Evolutionary conservation across 2,113 vertebrate genomes (phyloP).

Genomic region (Petaurus breviceps): DNA sequence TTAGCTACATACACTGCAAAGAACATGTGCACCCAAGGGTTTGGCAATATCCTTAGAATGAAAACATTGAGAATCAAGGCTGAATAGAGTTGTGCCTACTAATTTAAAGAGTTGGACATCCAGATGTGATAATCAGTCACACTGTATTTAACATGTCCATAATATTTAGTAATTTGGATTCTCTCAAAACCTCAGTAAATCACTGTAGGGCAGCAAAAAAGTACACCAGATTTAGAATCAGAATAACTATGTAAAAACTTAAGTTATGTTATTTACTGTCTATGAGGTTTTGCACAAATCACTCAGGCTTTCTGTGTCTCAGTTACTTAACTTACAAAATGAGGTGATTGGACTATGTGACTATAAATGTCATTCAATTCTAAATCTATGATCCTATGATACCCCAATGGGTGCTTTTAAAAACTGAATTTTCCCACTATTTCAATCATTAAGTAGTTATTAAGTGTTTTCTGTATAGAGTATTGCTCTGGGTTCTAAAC

Average conservation of each 20-base stretch:
- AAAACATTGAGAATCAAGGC: constrained; percentile 50
- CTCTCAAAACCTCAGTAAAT: neutral
- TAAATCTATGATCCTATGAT: neutral
- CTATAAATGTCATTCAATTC: neutral
- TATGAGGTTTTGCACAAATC: neutral
- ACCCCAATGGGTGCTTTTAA: neutral
- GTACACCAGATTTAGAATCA: neutral
- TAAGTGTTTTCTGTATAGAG: neutral
- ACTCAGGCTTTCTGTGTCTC: neutral
- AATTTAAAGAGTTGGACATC: constrained; percentile 21
- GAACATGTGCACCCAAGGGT: constrained; percentile 53
- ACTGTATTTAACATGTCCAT: neutral
- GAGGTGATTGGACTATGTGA: neutral
- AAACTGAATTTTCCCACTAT: neutral
- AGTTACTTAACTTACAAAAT: neutral
- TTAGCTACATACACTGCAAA: constrained; percentile 44
- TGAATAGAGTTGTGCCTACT: constrained; percentile 64
- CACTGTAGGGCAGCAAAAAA: neutral
- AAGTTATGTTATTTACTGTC: neutral
- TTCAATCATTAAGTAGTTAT: neutral
- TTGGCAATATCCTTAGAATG: constrained; percentile 67
- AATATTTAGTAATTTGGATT: constrained; percentile 34
- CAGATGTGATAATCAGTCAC: constrained; percentile 34
- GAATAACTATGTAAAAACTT: neutral
- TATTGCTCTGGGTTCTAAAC: neutral